Conservation (phyloP, 2,113 vertebrate species). For the Harpagus bidentatus region DNA sequence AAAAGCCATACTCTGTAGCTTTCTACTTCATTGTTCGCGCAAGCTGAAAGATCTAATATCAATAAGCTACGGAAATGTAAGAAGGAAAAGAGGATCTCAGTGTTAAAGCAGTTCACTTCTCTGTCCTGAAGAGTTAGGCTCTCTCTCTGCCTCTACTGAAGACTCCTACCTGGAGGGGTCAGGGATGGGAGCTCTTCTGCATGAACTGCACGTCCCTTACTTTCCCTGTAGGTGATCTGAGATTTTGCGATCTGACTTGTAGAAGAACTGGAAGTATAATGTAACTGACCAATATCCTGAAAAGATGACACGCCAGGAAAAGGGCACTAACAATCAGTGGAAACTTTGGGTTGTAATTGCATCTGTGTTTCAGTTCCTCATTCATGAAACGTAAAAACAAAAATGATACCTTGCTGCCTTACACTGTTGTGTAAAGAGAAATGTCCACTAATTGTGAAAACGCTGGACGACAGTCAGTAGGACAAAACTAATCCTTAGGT, state of each 20-base stretch:
- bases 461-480: not conserved
- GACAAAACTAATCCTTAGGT: not conserved
- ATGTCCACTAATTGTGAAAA: not conserved
- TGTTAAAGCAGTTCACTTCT: not conserved
- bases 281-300: not conserved
- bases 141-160: not conserved
- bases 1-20: not conserved
- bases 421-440: not conserved
- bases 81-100: not conserved
- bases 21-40: not conserved
- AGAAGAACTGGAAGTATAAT: not conserved
- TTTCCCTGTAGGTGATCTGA: not conserved
- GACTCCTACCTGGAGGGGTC: not conserved
- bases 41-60: not conserved
- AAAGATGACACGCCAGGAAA: not conserved
- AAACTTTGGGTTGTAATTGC: not conserved
- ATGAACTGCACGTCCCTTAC: not conserved
- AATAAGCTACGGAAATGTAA: not conserved
- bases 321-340: not conserved
- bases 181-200: not conserved
- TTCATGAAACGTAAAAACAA: not conserved
- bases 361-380: not conserved
- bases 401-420: not conserved
- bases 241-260: not conserved
- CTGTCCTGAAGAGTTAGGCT: not conserved